Conservation (phyloP, 1,140 invertebrate species). For the Drosophila trapezifrons region DNA sequence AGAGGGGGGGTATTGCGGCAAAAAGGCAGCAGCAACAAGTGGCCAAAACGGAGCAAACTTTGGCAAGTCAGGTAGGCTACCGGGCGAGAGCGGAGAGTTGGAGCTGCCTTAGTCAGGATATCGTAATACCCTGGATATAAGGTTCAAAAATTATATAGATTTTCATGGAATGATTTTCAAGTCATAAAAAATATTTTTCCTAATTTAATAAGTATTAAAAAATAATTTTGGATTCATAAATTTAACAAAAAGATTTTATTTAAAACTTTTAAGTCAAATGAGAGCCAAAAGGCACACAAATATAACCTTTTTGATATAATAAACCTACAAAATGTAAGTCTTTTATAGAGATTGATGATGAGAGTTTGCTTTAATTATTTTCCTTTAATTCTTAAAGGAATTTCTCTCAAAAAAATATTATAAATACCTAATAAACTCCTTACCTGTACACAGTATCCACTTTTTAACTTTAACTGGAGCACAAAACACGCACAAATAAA, state of each 20-base stretch:
- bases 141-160: background rate
- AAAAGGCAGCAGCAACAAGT: slow-evolving; percentile 40
- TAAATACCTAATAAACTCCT: background rate
- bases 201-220: background rate
- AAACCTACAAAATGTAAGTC: background rate
- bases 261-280: too few species aligned
- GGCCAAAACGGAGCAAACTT: slow-evolving; percentile 36
- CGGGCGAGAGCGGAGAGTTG: background rate
- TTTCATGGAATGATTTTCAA: background rate
- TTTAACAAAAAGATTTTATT: too few species aligned
- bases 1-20: slow-evolving; percentile 4
- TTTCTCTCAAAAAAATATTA: background rate
- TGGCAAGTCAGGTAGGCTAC: slow-evolving; percentile 1
- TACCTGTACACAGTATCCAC: slow-evolving; percentile 35
- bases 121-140: slow-evolving; percentile 1
- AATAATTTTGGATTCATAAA: too few species aligned
- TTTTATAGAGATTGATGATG: fast-evolving
- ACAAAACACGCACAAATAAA: slow-evolving; percentile 53
- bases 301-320: background rate
- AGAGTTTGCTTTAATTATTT: background rate
- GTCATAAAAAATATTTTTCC: background rate
- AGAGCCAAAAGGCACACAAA: too few species aligned
- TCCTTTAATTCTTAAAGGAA: background rate
- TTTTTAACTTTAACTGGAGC: slow-evolving; percentile 69
- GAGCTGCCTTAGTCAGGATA: background rate